Percentiles rank a stretch among this genome's conserved stretches.
Conservation (phyloP, 2,113 vertebrate species). For the Prietella phreatophila region DNA sequence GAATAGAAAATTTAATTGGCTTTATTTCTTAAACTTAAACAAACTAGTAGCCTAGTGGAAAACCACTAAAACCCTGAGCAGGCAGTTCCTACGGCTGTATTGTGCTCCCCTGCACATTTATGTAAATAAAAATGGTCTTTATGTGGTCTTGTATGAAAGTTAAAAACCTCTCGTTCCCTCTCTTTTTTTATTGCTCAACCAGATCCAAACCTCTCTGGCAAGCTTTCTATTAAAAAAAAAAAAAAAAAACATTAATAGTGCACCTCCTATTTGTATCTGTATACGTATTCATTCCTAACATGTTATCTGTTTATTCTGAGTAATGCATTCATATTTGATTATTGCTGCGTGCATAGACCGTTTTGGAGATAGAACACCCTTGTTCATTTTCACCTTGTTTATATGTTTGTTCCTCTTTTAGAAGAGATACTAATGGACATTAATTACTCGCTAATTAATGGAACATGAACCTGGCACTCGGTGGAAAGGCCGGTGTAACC, state of each 20-base stretch:
- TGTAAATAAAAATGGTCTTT: too few relatives aligned
- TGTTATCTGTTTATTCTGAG: background rate
- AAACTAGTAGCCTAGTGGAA: background rate
- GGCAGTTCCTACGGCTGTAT: too few relatives aligned
- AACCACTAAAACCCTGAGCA: background rate
- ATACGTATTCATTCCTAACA: background rate
- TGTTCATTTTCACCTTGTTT: constrained; percentile 19
- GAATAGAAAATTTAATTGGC: too few relatives aligned
- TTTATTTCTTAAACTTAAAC: background rate
- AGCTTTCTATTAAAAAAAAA: background rate
- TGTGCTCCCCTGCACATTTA: too few relatives aligned
- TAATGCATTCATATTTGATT: background rate
- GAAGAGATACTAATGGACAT: constrained; percentile 47
- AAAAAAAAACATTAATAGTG: background rate
- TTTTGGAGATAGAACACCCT: background rate
- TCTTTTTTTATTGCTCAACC: background rate
- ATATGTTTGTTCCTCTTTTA: constrained; percentile 28
- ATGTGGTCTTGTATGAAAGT: too few relatives aligned
- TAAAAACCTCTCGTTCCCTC: too few relatives aligned
- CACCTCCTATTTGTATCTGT: background rate
- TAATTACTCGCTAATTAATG: constrained; percentile 51
- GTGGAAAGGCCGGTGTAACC: background rate
- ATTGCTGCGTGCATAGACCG: background rate
- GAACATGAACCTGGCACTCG: constrained; percentile 19
- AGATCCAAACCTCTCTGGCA: background rate